phyloP scores from a whole-genome alignment of 2,888 invertebrate species.

The Noctuana brunneofusca region DNA sequence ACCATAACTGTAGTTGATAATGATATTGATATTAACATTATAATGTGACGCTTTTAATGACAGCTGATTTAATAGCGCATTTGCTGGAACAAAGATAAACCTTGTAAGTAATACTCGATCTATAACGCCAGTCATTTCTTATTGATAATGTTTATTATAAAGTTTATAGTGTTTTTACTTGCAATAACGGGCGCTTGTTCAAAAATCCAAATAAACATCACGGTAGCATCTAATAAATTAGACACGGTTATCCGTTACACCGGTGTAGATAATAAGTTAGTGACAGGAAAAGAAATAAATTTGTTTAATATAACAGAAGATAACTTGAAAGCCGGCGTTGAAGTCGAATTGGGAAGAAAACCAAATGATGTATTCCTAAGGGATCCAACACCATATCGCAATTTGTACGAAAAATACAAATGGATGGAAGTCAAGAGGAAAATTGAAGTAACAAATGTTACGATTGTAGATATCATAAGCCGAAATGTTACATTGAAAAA shows the following conservation, averaged over 20 bases:
- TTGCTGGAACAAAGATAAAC: background rate
- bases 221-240: constrained; percentile 44
- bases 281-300: constrained; percentile 54
- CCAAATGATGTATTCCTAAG: constrained; percentile 60
- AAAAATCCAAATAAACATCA: constrained; percentile 53
- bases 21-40: background rate
- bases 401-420: constrained; percentile 55
- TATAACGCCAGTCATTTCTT: background rate
- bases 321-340: constrained; percentile 58
- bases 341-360: constrained; percentile 55
- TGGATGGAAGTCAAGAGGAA: constrained; percentile 59
- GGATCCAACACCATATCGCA: constrained; percentile 60
- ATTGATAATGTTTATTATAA: background rate
- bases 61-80: background rate
- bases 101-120: background rate
- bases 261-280: constrained; percentile 53
- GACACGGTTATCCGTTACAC: constrained; percentile 43
- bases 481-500: constrained; percentile 49
- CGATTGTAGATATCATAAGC: constrained; percentile 53
- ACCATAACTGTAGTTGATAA: background rate
- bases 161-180: constrained; percentile 7
- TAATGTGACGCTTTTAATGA: background rate
- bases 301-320: constrained; percentile 59
- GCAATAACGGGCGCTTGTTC: constrained; percentile 17
- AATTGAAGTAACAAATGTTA: constrained; percentile 48